Conservation (phyloP, 2,888 invertebrate genomes). For the Parnassius smintheus region DNA sequence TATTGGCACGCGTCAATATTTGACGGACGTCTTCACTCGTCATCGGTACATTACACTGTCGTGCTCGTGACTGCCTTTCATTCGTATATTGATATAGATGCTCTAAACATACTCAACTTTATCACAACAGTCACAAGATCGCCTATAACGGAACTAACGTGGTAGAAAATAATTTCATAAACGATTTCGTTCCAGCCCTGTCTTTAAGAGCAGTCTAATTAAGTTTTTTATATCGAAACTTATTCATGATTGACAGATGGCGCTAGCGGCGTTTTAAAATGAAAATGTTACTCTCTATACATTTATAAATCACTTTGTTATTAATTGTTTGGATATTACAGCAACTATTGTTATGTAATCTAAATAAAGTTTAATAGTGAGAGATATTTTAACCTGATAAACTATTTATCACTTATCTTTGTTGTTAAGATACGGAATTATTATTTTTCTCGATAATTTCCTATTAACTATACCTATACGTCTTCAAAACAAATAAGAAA, state of each 20-base stretch:
- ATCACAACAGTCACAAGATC: conserved; percentile 35
- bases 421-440: too few relatives aligned
- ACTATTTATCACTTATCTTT: too few relatives aligned
- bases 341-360: conserved; percentile 5
- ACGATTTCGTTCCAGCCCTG: conserved; percentile 55
- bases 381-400: too few relatives aligned
- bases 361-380: conserved; percentile 1
- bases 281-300: conserved; percentile 49
- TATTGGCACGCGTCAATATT: conserved; percentile 75
- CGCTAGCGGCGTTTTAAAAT: conserved; percentile 75
- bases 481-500: conserved; percentile 9
- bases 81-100: conserved; percentile 28
- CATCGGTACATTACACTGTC: conserved; percentile 69
- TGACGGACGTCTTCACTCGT: conserved; percentile 75
- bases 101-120: conserved; percentile 42
- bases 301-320: conserved; percentile 34
- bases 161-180: conserved; percentile 31
- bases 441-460: background rate
- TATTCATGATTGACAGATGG: conserved; percentile 77
- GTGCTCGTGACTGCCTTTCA: conserved; percentile 45
- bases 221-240: conserved; percentile 76
- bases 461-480: conserved; percentile 2
- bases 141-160: background rate
- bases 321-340: conserved; percentile 17
- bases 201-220: conserved; percentile 77